A percentile compares a stretch with the other conserved stretches of the same genome.
Evolutionary conservation across 1,140 invertebrate genomes (phyloP).

Genomic region (Caenorhabditis briggsae): DNA sequence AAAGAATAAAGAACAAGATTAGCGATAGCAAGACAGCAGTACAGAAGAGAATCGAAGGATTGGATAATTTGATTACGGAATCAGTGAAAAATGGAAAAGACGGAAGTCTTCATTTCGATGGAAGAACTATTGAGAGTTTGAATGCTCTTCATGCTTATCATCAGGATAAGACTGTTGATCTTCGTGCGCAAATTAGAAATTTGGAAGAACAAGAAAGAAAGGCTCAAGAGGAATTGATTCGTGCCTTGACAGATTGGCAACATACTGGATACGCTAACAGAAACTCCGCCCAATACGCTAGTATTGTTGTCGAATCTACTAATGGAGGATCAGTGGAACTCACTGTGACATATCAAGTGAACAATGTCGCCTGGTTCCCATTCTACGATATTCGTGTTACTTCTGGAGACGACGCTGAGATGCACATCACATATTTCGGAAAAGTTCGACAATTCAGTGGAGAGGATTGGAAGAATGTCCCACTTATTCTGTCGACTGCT

Average conservation of each 20-base stretch:
- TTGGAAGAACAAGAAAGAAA: conserved; percentile 8
- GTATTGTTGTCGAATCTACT: conserved; percentile 12
- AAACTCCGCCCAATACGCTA: conserved; percentile 27
- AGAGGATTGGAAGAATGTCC: conserved; percentile 40
- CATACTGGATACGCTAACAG: conserved; percentile 35
- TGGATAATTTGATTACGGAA: conserved; percentile 41
- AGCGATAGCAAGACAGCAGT: conserved; percentile 3
- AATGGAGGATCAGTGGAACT: neutral
- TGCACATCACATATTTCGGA: conserved; percentile 36
- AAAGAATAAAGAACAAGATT: conserved; percentile 6
- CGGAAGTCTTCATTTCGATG: conserved; percentile 31
- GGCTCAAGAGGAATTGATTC: neutral
- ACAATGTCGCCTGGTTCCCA: conserved; percentile 38
- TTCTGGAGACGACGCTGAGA: neutral
- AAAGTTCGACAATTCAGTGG: conserved; percentile 50
- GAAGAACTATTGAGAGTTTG: conserved; percentile 37
- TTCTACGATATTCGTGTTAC: conserved; percentile 36
- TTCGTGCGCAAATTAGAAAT: conserved; percentile 15
- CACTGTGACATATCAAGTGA: conserved; percentile 24
- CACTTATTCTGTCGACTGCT: conserved; percentile 38
- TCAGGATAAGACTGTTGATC: conserved; percentile 19
- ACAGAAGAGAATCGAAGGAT: conserved; percentile 27
- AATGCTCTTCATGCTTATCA: conserved; percentile 32
- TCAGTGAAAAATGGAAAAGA: conserved; percentile 28
- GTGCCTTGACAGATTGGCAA: neutral